Evolutionary conservation across 2,113 vertebrate species (phyloP).

Genomic region (Azemiops feae): DNA sequence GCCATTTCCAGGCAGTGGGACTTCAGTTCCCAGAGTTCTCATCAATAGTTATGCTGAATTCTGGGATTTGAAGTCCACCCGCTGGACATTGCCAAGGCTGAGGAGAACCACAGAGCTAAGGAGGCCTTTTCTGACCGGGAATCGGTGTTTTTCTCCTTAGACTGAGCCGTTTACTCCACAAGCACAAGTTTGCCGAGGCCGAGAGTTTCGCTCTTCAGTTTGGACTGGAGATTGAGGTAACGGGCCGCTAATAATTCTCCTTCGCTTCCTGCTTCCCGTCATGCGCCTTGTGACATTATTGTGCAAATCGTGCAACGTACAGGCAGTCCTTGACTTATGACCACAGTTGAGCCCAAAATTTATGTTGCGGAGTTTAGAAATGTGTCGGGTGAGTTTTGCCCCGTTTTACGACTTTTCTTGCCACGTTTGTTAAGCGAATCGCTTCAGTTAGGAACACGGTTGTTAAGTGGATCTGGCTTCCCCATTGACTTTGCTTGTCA

Average conservation of each 20-base stretch:
- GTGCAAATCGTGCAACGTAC: background rate
- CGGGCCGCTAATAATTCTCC: background rate
- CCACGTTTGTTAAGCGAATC: no score
- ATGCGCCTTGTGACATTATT: background rate
- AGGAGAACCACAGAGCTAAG: background rate
- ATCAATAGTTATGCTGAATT: no score
- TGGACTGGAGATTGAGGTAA: conserved; percentile 91
- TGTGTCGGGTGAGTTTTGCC: no score
- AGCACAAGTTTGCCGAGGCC: conserved; percentile 92
- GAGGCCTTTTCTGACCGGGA: background rate
- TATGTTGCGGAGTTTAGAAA: no score
- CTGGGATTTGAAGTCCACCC: background rate
- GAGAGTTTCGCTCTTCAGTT: conserved; percentile 93
- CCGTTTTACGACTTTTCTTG: no score
- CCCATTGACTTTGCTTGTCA: no score
- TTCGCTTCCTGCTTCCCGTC: background rate
- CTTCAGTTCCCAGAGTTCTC: no score
- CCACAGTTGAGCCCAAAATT: no score
- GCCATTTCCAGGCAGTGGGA: no score
- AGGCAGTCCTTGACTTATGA: no score
- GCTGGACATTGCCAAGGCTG: background rate
- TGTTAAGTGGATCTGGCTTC: no score
- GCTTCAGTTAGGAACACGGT: no score
- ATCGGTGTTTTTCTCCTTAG: conserved; percentile 60
- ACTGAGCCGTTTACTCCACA: conserved; percentile 91